Conservation (phyloP, 30 jellyfish, hydroid and myxozoan species). For the Hydra vulgaris region DNA sequence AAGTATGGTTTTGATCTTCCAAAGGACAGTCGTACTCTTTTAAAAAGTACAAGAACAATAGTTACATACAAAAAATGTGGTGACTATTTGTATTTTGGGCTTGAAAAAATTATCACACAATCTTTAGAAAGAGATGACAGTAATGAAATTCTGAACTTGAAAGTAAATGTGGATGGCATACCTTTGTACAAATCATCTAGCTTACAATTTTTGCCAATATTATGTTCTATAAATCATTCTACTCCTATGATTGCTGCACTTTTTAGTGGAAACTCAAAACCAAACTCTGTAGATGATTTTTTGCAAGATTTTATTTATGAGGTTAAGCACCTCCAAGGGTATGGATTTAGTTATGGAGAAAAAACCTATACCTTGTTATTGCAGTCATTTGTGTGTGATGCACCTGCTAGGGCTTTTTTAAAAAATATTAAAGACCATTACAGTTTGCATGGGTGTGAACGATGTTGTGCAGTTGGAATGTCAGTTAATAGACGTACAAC, state of each 20-base stretch:
- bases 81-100: constrained; percentile 11
- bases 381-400: not conserved
- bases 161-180: not conserved
- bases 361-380: not conserved
- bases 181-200: not conserved
- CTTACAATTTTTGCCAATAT: not conserved
- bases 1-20: constrained; percentile 11
- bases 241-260: constrained; percentile 24
- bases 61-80: constrained; percentile 7
- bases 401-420: not conserved
- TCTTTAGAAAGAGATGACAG: not conserved
- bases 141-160: not conserved
- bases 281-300: constrained; percentile 16
- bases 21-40: constrained; percentile 21
- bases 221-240: not conserved
- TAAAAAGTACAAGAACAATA: not conserved
- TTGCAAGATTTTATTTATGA: constrained; percentile 17
- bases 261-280: constrained; percentile 31
- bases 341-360: constrained; percentile 11
- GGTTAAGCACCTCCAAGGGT: not conserved
- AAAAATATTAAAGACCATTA: not conserved
- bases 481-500: not conserved
- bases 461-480: not conserved
- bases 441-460: not conserved
- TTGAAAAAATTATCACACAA: not conserved